Percentiles rank a stretch among this genome's conserved stretches.
These are phyloP conservation scores for Mythimna impura DNA, from an alignment of 2,888 invertebrate species.

Conservation along the genomic window DNA sequence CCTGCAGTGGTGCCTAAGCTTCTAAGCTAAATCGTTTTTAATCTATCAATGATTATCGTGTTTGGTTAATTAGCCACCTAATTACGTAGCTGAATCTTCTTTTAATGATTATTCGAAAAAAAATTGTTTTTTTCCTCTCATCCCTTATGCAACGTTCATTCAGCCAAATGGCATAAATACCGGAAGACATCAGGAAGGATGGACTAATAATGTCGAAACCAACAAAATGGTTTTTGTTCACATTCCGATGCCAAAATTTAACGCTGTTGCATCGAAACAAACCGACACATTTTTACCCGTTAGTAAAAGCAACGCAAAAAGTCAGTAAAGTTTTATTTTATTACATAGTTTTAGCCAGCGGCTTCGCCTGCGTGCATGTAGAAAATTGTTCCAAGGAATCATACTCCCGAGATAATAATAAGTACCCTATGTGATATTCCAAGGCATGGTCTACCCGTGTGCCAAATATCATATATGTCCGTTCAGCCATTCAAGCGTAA, in stretches of 20 bases:
- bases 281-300: conserved; percentile 32
- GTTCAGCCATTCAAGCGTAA: no score
- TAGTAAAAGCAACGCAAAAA: conserved; percentile 15
- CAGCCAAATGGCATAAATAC: conserved; percentile 63
- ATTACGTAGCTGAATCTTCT: not conserved
- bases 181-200: conserved; percentile 66
- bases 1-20: not conserved
- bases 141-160: conserved; percentile 12
- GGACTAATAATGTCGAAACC: conserved; percentile 60
- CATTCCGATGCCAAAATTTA: conserved; percentile 59
- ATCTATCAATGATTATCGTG: not conserved
- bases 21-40: not conserved
- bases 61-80: not conserved
- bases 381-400: no score
- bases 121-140: conserved; percentile 4
- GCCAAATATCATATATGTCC: no score
- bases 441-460: no score
- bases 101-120: not conserved
- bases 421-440: no score
- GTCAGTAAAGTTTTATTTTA: not conserved
- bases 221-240: conserved; percentile 63
- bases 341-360: no score
- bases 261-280: conserved; percentile 54
- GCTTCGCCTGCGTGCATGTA: no score
- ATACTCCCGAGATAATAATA: no score